phyloP scores from a whole-genome alignment of 2,888 invertebrate genomes.

The Coleophora deauratella region DNA sequence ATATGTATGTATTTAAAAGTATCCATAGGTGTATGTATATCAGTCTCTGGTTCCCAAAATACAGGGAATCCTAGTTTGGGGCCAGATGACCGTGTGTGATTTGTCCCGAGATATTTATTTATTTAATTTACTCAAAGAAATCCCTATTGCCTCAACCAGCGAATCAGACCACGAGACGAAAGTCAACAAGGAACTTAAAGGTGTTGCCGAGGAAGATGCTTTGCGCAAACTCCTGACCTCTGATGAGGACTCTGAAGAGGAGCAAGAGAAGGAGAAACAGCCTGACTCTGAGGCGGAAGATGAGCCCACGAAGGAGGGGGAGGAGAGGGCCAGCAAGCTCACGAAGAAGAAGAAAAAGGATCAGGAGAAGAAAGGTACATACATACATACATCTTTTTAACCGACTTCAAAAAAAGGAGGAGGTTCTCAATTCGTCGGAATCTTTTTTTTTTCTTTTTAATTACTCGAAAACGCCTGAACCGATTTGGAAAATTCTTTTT shows the following conservation, averaged over 20 bases:
- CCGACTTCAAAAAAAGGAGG: neutral
- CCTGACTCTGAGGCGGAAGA: slow-evolving; percentile 83
- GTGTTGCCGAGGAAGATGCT: slow-evolving; percentile 93
- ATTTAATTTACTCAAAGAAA: too few species aligned
- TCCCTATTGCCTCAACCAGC: slow-evolving; percentile 39
- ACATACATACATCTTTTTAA: neutral
- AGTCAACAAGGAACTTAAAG: slow-evolving; percentile 86
- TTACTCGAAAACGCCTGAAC: too few species aligned
- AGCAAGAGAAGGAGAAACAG: slow-evolving; percentile 84
- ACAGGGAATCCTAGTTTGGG: too few species aligned
- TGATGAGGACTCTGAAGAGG: slow-evolving; percentile 90
- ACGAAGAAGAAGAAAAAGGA: slow-evolving; percentile 74
- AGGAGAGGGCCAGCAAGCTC: slow-evolving; percentile 75
- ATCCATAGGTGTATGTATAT: too few species aligned
- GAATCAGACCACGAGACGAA: slow-evolving; percentile 83
- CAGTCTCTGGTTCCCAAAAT: too few species aligned
- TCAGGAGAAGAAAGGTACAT: slow-evolving; percentile 75
- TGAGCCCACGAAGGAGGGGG: slow-evolving; percentile 82
- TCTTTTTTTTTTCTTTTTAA: too few species aligned
- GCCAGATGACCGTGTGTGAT: too few species aligned
- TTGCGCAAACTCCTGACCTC: slow-evolving; percentile 89
- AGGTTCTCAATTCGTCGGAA: too few species aligned
- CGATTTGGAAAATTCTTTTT: too few species aligned
- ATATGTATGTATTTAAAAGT: too few species aligned
- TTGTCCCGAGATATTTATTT: too few species aligned